These are phyloP conservation scores for Perithous albicinctus DNA, from an alignment of 2,888 invertebrate species.

Conservation along the genomic window DNA sequence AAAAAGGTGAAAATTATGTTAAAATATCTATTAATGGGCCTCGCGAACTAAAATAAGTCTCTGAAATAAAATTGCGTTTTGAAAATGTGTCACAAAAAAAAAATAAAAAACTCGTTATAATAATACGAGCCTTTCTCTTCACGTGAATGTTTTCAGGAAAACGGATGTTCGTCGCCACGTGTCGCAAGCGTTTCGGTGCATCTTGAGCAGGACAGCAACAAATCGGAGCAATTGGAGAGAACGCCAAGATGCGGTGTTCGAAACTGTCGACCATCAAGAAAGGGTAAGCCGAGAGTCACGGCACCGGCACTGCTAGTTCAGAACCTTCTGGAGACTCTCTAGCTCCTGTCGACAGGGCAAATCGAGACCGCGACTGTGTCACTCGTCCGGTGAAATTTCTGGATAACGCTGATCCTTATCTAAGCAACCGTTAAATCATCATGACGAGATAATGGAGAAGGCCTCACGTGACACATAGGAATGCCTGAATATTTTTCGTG, in stretches of 20 bases:
- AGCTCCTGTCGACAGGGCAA: slow-evolving; percentile 69
- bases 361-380: slow-evolving; percentile 37
- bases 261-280: slow-evolving; percentile 78
- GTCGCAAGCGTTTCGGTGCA: slow-evolving; percentile 82
- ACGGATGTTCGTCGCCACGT: slow-evolving; percentile 79
- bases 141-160: slow-evolving; percentile 75
- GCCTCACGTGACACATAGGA: slow-evolving; percentile 41
- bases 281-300: slow-evolving; percentile 78
- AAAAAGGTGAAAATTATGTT: too few species aligned
- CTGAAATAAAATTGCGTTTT: too few species aligned
- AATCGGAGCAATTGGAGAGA: slow-evolving; percentile 81
- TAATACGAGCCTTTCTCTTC: neutral
- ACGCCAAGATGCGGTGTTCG: slow-evolving; percentile 80
- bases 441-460: slow-evolving; percentile 18
- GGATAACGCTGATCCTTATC: slow-evolving; percentile 20
- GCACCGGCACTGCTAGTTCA: slow-evolving; percentile 81
- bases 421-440: neutral
- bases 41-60: too few species aligned
- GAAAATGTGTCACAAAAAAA: too few species aligned
- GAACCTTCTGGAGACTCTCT: slow-evolving; percentile 82
- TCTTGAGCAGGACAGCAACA: slow-evolving; percentile 83
- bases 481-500: slow-evolving; percentile 69
- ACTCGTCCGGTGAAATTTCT: slow-evolving; percentile 33
- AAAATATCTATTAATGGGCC: too few species aligned
- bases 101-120: too few species aligned